Base-by-base conservation (phyloP, 92 coral and sea anemone genomes). In the Zoanthus solanderi region DNA sequence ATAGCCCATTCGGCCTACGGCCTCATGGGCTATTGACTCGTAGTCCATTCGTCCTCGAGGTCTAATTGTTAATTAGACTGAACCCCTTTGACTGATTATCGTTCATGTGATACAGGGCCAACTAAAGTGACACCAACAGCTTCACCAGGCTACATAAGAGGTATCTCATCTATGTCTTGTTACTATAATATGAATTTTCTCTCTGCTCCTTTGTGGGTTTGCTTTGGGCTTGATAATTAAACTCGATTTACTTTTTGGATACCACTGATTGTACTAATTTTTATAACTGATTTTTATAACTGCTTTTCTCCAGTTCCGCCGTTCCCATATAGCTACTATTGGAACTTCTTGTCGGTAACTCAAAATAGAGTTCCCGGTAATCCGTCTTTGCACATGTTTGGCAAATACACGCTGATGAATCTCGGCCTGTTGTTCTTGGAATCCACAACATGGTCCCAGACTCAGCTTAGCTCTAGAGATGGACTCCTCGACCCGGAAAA, bases 271-370 rank as follows among this genome's bases (percentile, higher is more conserved):
- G 68, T n/a, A 6, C 17, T 61, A 15, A n/a, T 8, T 16, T 17
- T 71, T 60, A n/a, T 9, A 15, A 28, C 9, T 14, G n/a, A 6
- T 7, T 10, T 32, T 56, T 46, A 2, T 73, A 16, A 15, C 9
- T n/a, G 6, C 2, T 31, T 68, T 1, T 87, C 58, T 71, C 7
- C 76, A 95, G 98, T 88, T 7, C 98, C 98, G 10, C 97, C 95
- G 6, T 83, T 95, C 30, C 93, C 96, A 47, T 88, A 98, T 9
- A 95, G 95, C 87, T 97, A 97, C 92, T 95, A 94, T 90, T 97
- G 99, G 99, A 95, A 96, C 71, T 94, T 97, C 92, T 87, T 97
- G 92, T 84, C 96, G 7, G 84, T 92, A 23, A 57, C 47, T 4
- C 34, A 90, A 23, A 93, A 94, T 76, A 89, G 88, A 79, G 92